Percentiles rank a stretch among this genome's conserved stretches.
Evolutionary conservation across 2,113 vertebrate genomes (phyloP).

Genomic region (Serranochromis macrocephalus): DNA sequence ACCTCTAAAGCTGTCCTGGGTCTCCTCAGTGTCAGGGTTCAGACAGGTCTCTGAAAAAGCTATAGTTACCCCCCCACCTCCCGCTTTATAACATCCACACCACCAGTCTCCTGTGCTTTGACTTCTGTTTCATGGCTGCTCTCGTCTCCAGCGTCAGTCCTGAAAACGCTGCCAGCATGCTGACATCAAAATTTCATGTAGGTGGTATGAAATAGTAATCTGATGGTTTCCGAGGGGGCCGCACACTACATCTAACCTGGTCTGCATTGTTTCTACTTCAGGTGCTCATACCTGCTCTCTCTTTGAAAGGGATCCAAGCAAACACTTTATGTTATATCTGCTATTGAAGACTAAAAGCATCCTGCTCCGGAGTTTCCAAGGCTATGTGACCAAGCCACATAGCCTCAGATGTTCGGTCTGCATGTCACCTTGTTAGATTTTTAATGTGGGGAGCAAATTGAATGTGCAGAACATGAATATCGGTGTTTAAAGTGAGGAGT

Average conservation of each 20-base stretch:
- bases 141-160: not conserved
- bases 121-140: not conserved
- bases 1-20: not conserved
- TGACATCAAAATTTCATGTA: slow-evolving; percentile 30
- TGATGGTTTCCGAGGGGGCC: not conserved
- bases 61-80: not conserved
- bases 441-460: not conserved
- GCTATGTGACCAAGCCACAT: not conserved
- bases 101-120: not conserved
- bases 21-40: not conserved
- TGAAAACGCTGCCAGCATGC: not conserved
- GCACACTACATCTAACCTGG: not conserved
- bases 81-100: not conserved
- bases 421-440: not conserved
- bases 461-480: not conserved
- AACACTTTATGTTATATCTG: not conserved
- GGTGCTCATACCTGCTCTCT: not conserved
- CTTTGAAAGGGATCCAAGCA: not conserved
- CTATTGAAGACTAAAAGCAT: not conserved
- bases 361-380: not conserved
- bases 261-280: not conserved
- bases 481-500: not conserved
- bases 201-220: slow-evolving; percentile 37
- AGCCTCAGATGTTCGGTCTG: not conserved
- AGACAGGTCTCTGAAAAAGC: not conserved